A percentile compares a stretch with the other conserved stretches of the same genome.
These are phyloP conservation scores for Drosophila jambulina DNA, from an alignment of 1,140 invertebrate species.

Conservation along the genomic window DNA sequence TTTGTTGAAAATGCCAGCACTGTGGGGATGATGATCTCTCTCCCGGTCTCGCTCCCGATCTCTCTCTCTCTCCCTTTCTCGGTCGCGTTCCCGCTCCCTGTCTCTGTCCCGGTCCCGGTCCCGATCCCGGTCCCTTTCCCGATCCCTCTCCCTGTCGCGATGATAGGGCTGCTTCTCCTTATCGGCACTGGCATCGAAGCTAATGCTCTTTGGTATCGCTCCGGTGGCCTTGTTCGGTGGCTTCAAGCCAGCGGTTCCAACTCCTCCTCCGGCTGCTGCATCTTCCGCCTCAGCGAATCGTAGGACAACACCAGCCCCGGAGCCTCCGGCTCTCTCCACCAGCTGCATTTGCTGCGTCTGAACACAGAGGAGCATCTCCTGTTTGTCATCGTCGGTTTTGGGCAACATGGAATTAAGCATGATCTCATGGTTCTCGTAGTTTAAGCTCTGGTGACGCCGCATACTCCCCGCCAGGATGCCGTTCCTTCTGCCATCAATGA, in stretches of 20 bases:
- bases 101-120: slow-evolving; percentile 47
- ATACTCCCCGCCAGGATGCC: slow-evolving; percentile 73
- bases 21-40: slow-evolving; percentile 40
- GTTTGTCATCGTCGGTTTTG: slow-evolving; percentile 73
- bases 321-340: slow-evolving; percentile 9
- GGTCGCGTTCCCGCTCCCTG: slow-evolving; percentile 32
- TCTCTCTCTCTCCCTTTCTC: slow-evolving; percentile 32
- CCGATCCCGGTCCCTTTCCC: slow-evolving; percentile 51
- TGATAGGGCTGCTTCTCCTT: slow-evolving; percentile 85
- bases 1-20: slow-evolving; percentile 88
- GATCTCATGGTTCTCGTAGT: slow-evolving; percentile 84
- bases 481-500: slow-evolving; percentile 76
- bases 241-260: slow-evolving; percentile 78
- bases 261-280: not conserved
- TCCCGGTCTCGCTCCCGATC: slow-evolving; percentile 21
- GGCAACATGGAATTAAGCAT: slow-evolving; percentile 62
- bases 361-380: slow-evolving; percentile 65
- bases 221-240: slow-evolving; percentile 88
- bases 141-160: slow-evolving; percentile 18
- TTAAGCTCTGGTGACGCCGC: slow-evolving; percentile 78
- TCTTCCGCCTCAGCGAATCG: not conserved
- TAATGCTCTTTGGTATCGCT: slow-evolving; percentile 96
- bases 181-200: slow-evolving; percentile 95
- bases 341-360: slow-evolving; percentile 67
- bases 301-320: not conserved